Base-by-base conservation (phyloP, 2,797 vertebrate genomes). In the Ambastaia sidthimunki region DNA sequence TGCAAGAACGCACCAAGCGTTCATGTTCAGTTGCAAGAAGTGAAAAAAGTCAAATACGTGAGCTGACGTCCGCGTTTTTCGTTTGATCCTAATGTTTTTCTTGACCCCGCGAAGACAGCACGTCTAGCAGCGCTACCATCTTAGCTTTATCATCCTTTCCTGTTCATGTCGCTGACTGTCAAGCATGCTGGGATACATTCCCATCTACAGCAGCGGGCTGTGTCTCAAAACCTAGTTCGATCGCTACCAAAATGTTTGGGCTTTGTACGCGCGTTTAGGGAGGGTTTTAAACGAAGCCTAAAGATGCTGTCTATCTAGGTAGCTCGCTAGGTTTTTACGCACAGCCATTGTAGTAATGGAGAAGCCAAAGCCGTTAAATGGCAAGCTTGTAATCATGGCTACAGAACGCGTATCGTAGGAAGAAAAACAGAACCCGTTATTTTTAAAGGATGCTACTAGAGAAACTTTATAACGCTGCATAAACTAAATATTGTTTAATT, bases 81-180 rank as follows among this genome's bases (percentile, higher is more conserved):
- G 85, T 84, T 87, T 74, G 86, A 79, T 90, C 85, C 86, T 88
- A 84, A 83, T 81, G 41, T 91, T 86, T 90, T 88, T 90, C 89
- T 91, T 89, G 90, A 91, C 87, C 91, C 92, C 85, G 80, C 78
- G 86, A 88, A 91, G 90, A 82, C 87, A 88, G 91, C 91, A 91
- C 91, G 92, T 90, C 92, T 88, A 85, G 86, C 80, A 77, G 90
- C 84, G 93, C 95, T 97, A 95, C 95, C 96, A 96, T 97, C 93
- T 97, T 96, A 94, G 92, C 93, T 95, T 93, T 93, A 93, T 90
- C 87, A 85, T 88, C 84, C 89, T 91, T 90, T 90, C 90, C 91
- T 88, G 82, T 81, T 78, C 88, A 88, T 78, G 73, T 84, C 89
- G 88, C 67, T 52, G 76, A 78, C 87, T 90, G 87, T 85, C 85